Conservation (phyloP, 1,140 invertebrate genomes). For the Papilio dardanus region DNA sequence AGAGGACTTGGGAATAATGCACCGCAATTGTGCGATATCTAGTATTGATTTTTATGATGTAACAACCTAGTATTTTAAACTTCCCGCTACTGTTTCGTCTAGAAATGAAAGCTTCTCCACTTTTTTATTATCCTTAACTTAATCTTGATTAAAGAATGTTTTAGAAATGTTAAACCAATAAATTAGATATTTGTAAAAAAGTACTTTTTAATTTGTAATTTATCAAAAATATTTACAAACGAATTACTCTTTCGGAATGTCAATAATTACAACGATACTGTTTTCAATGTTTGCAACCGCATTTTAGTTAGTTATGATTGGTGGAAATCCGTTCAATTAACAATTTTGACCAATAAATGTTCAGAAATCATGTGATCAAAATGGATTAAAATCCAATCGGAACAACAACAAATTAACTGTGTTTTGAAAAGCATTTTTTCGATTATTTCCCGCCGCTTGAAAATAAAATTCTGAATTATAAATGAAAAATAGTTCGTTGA, state of each 20-base stretch:
- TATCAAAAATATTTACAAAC: conserved; percentile 7
- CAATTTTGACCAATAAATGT: conserved; percentile 10
- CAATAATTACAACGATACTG: conserved; percentile 2
- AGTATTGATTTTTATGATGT: conserved; percentile 70
- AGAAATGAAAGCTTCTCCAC: conserved; percentile 35
- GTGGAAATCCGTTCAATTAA: background rate
- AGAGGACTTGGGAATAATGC: conserved; percentile 6
- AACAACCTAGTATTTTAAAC: conserved; percentile 57
- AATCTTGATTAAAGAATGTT: background rate
- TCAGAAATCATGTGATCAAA: background rate
- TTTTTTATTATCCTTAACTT: background rate
- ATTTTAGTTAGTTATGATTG: background rate
- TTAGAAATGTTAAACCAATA: background rate
- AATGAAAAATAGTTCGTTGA: background rate
- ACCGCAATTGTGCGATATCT: conserved; percentile 30
- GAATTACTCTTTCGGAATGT: background rate
- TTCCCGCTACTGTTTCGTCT: conserved; percentile 53
- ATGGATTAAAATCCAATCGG: background rate
- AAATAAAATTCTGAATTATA: conserved; percentile 32
- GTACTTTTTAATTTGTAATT: background rate
- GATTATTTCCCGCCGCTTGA: conserved; percentile 47
- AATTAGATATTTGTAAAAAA: background rate
- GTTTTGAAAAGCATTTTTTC: conserved; percentile 28
- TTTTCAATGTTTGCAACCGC: background rate
- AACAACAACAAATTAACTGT: conserved; percentile 4